Conservation (phyloP, 2,888 invertebrate species). For the Drosophila suboccidentalis region DNA sequence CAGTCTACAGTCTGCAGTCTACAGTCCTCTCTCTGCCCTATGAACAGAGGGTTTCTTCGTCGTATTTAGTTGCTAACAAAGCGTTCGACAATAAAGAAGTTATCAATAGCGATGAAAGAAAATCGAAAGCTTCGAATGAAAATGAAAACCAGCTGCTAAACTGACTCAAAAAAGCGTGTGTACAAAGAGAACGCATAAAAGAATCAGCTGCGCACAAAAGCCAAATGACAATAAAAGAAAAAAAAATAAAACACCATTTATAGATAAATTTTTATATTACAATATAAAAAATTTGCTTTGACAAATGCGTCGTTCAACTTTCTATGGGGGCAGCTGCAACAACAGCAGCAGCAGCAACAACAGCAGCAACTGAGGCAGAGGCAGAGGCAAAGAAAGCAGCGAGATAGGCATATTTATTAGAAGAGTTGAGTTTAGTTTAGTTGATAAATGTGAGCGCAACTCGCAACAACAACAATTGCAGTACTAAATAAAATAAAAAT, state of each 20-base stretch:
- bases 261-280: slow-evolving; percentile 39
- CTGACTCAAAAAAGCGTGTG: slow-evolving; percentile 6
- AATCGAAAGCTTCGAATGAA: slow-evolving; percentile 57
- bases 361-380: background rate
- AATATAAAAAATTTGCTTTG: slow-evolving; percentile 51
- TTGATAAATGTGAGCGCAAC: slow-evolving; percentile 45
- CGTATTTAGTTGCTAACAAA: slow-evolving; percentile 18
- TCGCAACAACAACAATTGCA: slow-evolving; percentile 28
- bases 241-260: slow-evolving; percentile 11
- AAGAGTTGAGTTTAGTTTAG: slow-evolving; percentile 31
- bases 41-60: background rate
- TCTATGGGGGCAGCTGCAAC: slow-evolving; percentile 33
- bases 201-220: slow-evolving; percentile 22
- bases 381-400: slow-evolving; percentile 21
- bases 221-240: slow-evolving; percentile 26
- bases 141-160: slow-evolving; percentile 61
- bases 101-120: slow-evolving; percentile 58
- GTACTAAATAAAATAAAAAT: slow-evolving; percentile 5
- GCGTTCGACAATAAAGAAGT: slow-evolving; percentile 41
- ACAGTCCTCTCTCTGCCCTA: background rate
- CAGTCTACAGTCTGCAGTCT: slow-evolving; percentile 8
- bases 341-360: background rate
- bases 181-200: slow-evolving; percentile 29
- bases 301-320: slow-evolving; percentile 44
- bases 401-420: slow-evolving; percentile 16